A percentile compares a stretch with the other conserved stretches of the same genome.
Evolutionary conservation across 92 coral and sea anemone species (phyloP).

Genomic region (Bergia sp.): DNA sequence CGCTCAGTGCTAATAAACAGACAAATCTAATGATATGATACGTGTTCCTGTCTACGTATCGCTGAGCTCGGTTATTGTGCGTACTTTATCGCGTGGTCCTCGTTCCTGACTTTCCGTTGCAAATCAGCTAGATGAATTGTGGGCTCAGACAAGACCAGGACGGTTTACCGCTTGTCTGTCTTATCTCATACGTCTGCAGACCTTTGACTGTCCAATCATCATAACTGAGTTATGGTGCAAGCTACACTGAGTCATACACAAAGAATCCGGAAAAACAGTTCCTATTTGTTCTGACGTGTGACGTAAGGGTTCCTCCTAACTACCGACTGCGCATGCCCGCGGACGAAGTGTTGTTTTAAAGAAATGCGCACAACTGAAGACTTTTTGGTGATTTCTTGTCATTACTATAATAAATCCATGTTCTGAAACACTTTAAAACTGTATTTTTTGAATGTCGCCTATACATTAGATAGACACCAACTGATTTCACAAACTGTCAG

Average conservation of each 20-base stretch:
- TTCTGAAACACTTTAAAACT: not conserved
- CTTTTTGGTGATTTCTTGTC: too few species aligned
- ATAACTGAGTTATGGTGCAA: not conserved
- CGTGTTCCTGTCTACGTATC: not conserved
- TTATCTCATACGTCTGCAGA: not conserved
- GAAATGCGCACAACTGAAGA: not conserved
- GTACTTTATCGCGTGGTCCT: too few species aligned
- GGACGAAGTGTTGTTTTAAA: too few species aligned
- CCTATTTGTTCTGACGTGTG: not conserved
- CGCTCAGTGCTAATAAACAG: too few species aligned
- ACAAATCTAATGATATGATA: too few species aligned
- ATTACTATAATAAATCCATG: not conserved
- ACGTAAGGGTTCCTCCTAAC: not conserved
- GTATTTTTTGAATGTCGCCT: not conserved
- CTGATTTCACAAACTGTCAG: not conserved
- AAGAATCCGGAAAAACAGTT: too few species aligned
- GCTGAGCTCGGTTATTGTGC: too few species aligned
- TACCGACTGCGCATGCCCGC: not conserved
- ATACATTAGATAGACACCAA: too few species aligned
- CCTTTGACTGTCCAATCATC: not conserved
- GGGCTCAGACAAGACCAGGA: too few species aligned
- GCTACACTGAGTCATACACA: not conserved
- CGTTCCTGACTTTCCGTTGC: too few species aligned
- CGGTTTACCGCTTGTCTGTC: not conserved
- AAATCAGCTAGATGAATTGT: too few species aligned